Percentiles rank a stretch among this genome's conserved stretches.
Evolutionary conservation across 2,113 vertebrate species (phyloP).

Genomic region (Leucoraja erinaceus): DNA sequence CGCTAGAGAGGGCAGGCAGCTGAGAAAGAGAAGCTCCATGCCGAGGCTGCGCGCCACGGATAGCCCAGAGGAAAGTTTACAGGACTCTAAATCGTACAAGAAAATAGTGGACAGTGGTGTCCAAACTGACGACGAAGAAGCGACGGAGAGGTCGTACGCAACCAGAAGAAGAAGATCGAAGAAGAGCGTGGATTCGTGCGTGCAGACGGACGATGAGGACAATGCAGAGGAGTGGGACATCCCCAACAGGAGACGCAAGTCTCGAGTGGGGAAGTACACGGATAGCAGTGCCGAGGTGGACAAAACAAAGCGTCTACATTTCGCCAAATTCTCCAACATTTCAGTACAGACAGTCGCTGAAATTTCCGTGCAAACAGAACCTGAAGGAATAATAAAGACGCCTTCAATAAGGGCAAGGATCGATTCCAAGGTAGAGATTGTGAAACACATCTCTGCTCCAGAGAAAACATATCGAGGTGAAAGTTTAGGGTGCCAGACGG

Average conservation of each 20-base stretch:
- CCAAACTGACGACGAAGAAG: conserved; percentile 94
- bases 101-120: conserved; percentile 86
- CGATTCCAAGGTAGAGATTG: conserved; percentile 88
- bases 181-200: conserved; percentile 82
- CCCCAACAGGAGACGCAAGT: conserved; percentile 72
- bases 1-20: conserved; percentile 63
- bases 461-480: conserved; percentile 85
- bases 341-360: conserved; percentile 94
- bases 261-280: conserved; percentile 72
- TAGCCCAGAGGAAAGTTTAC: conserved; percentile 56
- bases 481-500: conserved; percentile 88
- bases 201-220: conserved; percentile 92
- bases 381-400: conserved; percentile 78
- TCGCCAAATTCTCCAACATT: conserved; percentile 85
- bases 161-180: conserved; percentile 75
- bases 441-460: conserved; percentile 90
- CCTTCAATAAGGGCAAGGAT: conserved; percentile 74
- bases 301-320: conserved; percentile 60
- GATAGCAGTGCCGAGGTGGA: conserved; percentile 59
- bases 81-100: conserved; percentile 61
- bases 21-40: conserved; percentile 67
- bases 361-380: conserved; percentile 95
- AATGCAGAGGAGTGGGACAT: conserved; percentile 87
- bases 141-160: conserved; percentile 67
- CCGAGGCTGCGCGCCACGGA: conserved; percentile 57